A percentile compares a stretch with the other conserved stretches of the same genome.
Evolutionary conservation across 2,113 vertebrate species (phyloP).

Genomic region (Abramis brama): DNA sequence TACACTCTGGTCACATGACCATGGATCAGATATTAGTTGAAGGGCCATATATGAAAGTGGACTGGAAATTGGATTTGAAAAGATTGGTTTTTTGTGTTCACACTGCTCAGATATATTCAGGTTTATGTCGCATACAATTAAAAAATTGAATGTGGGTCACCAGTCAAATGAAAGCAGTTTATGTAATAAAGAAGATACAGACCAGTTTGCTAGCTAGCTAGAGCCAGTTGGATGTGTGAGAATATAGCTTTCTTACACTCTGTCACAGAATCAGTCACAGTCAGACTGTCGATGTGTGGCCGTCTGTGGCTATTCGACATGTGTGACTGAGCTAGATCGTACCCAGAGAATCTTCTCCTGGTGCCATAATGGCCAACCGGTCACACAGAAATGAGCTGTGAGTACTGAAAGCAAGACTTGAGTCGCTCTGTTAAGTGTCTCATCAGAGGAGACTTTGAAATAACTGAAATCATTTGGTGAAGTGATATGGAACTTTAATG

Average conservation of each 20-base stretch:
- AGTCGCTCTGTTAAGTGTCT: not conserved
- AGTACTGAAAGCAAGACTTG: not conserved
- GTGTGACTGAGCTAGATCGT: slow-evolving; percentile 4
- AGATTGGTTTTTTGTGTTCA: not conserved
- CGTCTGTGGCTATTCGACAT: slow-evolving; percentile 11
- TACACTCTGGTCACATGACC: not conserved
- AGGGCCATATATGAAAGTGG: not conserved
- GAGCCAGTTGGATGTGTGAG: not conserved
- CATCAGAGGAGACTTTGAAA: not conserved
- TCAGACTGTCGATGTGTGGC: slow-evolving; percentile 8
- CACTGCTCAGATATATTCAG: not conserved
- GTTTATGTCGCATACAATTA: not conserved
- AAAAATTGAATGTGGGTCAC: not conserved
- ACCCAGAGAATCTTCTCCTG: not conserved
- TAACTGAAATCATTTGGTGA: no score
- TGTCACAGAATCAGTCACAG: slow-evolving; percentile 5
- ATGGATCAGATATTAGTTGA: not conserved
- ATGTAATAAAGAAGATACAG: not conserved
- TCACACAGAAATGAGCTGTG: not conserved
- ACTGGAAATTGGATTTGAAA: not conserved
- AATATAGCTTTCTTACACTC: slow-evolving; percentile 5
- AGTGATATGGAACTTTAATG: no score
- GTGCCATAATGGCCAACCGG: not conserved
- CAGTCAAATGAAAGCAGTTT: not conserved
- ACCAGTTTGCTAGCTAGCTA: not conserved